These are phyloP conservation scores for Amblyopsis rosae DNA, from an alignment of 2,113 vertebrate genomes.

Conservation along the genomic window DNA sequence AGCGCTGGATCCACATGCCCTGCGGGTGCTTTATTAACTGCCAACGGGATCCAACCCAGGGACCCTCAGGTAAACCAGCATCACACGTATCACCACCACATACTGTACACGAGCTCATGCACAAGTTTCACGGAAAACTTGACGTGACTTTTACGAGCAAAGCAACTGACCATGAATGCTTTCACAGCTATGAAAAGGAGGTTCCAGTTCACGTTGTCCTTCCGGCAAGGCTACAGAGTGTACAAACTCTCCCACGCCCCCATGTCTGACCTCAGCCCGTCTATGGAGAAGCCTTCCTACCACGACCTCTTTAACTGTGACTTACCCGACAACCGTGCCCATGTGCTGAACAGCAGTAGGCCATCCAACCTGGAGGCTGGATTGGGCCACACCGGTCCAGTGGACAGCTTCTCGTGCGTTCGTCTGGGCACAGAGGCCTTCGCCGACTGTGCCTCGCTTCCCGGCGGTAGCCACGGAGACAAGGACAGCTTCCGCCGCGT, in stretches of 20 bases:
- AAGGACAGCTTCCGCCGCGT: slow-evolving; percentile 42
- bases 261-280: slow-evolving; percentile 55
- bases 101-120: background rate
- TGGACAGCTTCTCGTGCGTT: slow-evolving; percentile 75
- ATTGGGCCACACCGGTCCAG: slow-evolving; percentile 68
- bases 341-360: slow-evolving; percentile 47
- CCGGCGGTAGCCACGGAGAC: slow-evolving; percentile 39
- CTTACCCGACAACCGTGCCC: slow-evolving; percentile 55
- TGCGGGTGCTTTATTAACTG: slow-evolving; percentile 98
- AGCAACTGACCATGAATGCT: slow-evolving; percentile 22
- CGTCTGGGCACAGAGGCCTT: slow-evolving; percentile 56
- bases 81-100: background rate
- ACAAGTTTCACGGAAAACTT: too few relatives aligned
- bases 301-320: slow-evolving; percentile 76
- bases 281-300: slow-evolving; percentile 70
- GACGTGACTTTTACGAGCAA: background rate
- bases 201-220: slow-evolving; percentile 92
- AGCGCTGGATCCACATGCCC: slow-evolving; percentile 91
- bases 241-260: slow-evolving; percentile 85
- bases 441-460: slow-evolving; percentile 46
- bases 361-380: slow-evolving; percentile 53
- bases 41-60: slow-evolving; percentile 67
- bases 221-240: slow-evolving; percentile 87
- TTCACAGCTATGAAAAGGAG: slow-evolving; percentile 81
- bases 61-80: slow-evolving; percentile 61